A percentile compares a stretch with the other conserved stretches of the same genome.
Evolutionary conservation across 2,888 invertebrate genomes (phyloP).

Genomic region (Girardia tigrina): DNA sequence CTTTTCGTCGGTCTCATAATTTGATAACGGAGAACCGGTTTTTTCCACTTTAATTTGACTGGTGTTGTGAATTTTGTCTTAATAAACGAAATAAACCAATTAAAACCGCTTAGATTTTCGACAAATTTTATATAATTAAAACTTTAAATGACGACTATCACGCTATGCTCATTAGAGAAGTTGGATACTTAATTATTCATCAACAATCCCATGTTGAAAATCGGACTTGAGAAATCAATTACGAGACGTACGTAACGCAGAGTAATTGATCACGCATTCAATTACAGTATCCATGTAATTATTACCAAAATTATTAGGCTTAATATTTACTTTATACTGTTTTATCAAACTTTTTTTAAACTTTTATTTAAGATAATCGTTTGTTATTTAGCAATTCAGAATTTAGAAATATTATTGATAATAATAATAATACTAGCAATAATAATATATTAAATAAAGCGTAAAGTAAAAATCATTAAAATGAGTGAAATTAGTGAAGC

Average conservation of each 20-base stretch:
- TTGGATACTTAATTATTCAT: constrained; percentile 20
- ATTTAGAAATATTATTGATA: too few relatives aligned
- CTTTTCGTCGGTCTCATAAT: neutral
- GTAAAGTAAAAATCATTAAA: neutral
- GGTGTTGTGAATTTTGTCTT: neutral
- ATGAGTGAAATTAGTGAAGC: neutral
- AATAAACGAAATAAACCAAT: neutral
- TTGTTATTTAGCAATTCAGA: too few relatives aligned
- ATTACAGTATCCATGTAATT: constrained; percentile 1
- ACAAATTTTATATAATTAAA: neutral
- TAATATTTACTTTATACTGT: too few relatives aligned
- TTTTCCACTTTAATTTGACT: neutral
- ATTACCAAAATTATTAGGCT: too few relatives aligned
- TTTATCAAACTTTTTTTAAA: too few relatives aligned
- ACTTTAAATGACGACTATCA: constrained; percentile 9
- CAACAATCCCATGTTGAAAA: neutral
- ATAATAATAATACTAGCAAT: too few relatives aligned
- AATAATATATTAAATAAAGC: neutral
- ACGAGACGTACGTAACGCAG: constrained; percentile 7
- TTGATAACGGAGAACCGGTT: neutral
- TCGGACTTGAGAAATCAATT: neutral
- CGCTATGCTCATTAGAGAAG: constrained; percentile 15
- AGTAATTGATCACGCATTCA: constrained; percentile 6
- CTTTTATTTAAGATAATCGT: too few relatives aligned
- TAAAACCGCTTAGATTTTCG: neutral